A percentile compares a stretch with the other conserved stretches of the same genome.
Conservation (phyloP, 2,888 invertebrate species). For the Tetanocera ferruginea region DNA sequence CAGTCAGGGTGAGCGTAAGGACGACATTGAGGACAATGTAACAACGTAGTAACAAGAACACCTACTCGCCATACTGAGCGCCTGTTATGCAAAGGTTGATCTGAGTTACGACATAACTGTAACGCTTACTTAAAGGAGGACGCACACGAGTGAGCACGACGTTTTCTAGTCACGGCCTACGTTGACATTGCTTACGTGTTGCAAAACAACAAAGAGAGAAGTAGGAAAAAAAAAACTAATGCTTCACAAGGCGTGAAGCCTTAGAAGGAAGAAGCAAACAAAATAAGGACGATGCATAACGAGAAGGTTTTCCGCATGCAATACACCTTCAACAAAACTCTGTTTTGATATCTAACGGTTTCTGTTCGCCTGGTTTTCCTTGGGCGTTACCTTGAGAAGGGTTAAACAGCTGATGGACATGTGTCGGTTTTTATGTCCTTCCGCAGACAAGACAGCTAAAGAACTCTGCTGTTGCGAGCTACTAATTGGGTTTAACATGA, state of each 20-base stretch:
- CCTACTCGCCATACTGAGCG: slow-evolving; percentile 53
- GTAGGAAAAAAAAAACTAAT: neutral
- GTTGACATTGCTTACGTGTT: neutral
- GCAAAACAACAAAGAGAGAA: too few species aligned
- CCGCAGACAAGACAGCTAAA: slow-evolving; percentile 26
- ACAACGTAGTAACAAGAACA: slow-evolving; percentile 61
- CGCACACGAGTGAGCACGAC: neutral
- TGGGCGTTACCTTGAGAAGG: slow-evolving; percentile 71
- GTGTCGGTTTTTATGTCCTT: slow-evolving; percentile 62
- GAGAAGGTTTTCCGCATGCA: neutral
- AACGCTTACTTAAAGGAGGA: slow-evolving; percentile 50
- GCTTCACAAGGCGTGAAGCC: neutral
- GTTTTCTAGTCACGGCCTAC: neutral
- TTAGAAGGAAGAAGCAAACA: neutral
- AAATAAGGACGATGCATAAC: neutral
- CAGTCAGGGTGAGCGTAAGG: slow-evolving; percentile 2
- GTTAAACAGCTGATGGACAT: slow-evolving; percentile 69
- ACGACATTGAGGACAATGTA: slow-evolving; percentile 52
- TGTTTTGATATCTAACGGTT: neutral
- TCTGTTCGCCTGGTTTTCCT: slow-evolving; percentile 67
- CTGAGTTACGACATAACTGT: slow-evolving; percentile 70
- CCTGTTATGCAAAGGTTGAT: slow-evolving; percentile 68
- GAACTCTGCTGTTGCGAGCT: slow-evolving; percentile 43
- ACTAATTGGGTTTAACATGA: slow-evolving; percentile 44
- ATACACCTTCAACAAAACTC: neutral